Evolutionary conservation across 37 sponge, comb jelly and placozoan species (phyloP), one percentile per base, ranked within the genome.

Genomic region (Beroe forskalii): DNA sequence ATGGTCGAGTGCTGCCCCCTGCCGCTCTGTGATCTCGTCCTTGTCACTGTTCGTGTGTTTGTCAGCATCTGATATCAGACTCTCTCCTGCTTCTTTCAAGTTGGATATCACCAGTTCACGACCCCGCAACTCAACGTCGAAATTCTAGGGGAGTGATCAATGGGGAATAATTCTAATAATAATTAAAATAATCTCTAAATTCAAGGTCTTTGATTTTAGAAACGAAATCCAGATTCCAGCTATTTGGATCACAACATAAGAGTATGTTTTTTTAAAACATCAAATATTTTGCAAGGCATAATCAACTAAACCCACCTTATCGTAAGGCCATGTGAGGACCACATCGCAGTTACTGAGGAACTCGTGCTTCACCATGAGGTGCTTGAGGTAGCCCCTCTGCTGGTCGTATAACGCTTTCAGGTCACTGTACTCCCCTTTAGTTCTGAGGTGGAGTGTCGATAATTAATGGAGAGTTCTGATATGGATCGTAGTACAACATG

Each of bases 41-140:
- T 72, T 72, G 39, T 72, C 75, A 20, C 75, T 72, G 75, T 72
- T 72, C 1, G 75, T 36, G 40, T 72, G 75, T 23, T 72, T 33
- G 40, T 72, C 75, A 3, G 75, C 75, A 23, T 72, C 75, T 32
- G 19, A 3, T 8, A 72, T 72, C 40, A 72, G 75, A 36, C 40
- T 30, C 19, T 27, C 36, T 8, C 75, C 75, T 4, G 75, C 40
- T 12, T 72, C 75, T 32, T 33, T 27, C 22, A 72, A 32, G 75
- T 72, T 72, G 35, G 75, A 6, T 37, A 72, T 72, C 75, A 72
- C 75, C 39, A 72, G 40, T 39, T 72, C 75, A 36, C 75, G 31
- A 30, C 75, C 75, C 37, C 75, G 37, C 75, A 72, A 33, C 39
- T 72, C 75, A 17, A 39, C 75, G 14, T 72, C 75, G 35, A 72